These are phyloP conservation scores for Timema podura DNA, from an alignment of 2,888 invertebrate species.

Conservation along the genomic window DNA sequence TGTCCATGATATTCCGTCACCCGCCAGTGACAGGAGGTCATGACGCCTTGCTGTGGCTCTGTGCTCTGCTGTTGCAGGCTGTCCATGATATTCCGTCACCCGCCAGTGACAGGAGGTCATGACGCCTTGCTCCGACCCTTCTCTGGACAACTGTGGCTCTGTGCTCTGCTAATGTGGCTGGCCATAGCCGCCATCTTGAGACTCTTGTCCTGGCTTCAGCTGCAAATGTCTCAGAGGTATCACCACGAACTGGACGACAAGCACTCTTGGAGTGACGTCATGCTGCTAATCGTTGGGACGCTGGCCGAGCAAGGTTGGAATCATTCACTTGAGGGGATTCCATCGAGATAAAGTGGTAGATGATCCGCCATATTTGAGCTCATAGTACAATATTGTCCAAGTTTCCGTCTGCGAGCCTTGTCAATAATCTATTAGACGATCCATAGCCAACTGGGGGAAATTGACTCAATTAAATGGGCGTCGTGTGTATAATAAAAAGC, in stretches of 20 bases:
- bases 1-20: constrained; percentile 62
- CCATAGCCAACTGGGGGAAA: too few relatives aligned
- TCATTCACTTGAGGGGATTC: too few relatives aligned
- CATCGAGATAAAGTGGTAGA: too few relatives aligned
- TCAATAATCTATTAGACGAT: too few relatives aligned
- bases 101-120: constrained; percentile 64
- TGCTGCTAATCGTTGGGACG: constrained; percentile 19
- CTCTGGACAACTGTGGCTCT: constrained; percentile 60
- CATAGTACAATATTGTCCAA: too few relatives aligned
- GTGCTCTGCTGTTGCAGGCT: constrained; percentile 6
- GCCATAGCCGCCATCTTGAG: constrained; percentile 20
- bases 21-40: constrained; percentile 67
- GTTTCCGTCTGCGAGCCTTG: too few relatives aligned
- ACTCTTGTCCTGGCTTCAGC: constrained; percentile 14
- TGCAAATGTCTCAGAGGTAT: neutral
- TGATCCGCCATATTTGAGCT: too few relatives aligned
- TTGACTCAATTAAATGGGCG: too few relatives aligned
- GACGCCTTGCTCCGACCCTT: constrained; percentile 68
- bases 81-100: constrained; percentile 63
- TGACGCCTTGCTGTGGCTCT: constrained; percentile 66
- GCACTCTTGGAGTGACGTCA: constrained; percentile 20
- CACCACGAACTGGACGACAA: constrained; percentile 11
- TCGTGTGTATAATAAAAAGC: too few relatives aligned
- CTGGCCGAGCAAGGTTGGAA: constrained; percentile 21
- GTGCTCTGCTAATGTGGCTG: constrained; percentile 42